Evolutionary conservation across 2,113 vertebrate species (phyloP).

Genomic region (Strix uralensis): DNA sequence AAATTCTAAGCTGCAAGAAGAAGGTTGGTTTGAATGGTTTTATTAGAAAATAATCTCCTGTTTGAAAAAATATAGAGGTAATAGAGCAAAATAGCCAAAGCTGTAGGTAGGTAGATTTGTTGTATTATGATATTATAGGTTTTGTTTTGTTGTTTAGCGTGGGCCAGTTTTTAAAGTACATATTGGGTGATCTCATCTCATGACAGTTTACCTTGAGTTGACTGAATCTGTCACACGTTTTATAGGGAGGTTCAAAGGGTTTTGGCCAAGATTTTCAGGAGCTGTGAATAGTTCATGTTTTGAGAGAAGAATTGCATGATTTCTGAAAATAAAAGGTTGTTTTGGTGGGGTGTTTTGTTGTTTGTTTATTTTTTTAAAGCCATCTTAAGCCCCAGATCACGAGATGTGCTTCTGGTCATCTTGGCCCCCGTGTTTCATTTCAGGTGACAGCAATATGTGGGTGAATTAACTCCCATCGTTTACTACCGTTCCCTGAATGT

Average conservation of each 20-base stretch:
- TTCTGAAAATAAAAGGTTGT: not conserved
- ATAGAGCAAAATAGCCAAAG: not conserved
- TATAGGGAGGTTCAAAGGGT: not conserved
- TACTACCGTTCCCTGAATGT: not conserved
- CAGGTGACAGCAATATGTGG: not conserved
- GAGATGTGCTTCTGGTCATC: not conserved
- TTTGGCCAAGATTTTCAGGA: not conserved
- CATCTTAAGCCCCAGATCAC: not conserved
- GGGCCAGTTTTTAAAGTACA: not conserved
- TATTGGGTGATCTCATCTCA: not conserved
- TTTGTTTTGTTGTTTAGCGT: not conserved
- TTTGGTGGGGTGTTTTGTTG: not conserved
- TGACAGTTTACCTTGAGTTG: not conserved
- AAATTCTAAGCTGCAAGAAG: not conserved
- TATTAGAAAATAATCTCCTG: not conserved
- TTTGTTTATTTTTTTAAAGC: not conserved
- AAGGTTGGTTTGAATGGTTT: not conserved
- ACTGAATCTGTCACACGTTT: not conserved
- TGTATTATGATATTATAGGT: not conserved
- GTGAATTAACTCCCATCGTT: not conserved
- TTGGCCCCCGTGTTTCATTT: not conserved
- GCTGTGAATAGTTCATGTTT: not conserved
- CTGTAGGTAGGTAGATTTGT: not conserved
- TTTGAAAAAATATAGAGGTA: not conserved
- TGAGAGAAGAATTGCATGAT: not conserved